phyloP scores from a whole-genome alignment of 2,888 invertebrate genomes.

The Macaria notata region DNA sequence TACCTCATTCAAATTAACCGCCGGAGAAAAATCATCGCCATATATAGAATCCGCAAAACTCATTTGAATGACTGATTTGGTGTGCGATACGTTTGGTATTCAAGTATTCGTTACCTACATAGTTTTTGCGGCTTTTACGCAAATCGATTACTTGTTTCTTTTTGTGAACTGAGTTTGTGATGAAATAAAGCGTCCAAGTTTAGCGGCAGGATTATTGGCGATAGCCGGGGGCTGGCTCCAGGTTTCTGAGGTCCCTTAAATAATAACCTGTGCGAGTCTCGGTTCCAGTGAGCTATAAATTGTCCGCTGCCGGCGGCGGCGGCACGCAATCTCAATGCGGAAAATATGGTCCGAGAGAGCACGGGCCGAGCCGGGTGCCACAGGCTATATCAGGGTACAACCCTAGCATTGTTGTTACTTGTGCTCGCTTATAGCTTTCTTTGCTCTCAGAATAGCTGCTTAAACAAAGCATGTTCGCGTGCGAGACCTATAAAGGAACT shows the following conservation, averaged over 20 bases:
- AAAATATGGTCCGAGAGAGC: constrained; percentile 55
- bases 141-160: constrained; percentile 27
- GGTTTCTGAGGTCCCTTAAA: constrained; percentile 63
- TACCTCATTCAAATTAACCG: constrained; percentile 64
- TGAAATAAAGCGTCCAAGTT: constrained; percentile 59
- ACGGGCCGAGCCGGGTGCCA: constrained; percentile 19
- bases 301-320: constrained; percentile 70
- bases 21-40: constrained; percentile 49
- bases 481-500: too few relatives aligned
- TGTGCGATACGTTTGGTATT: constrained; percentile 51
- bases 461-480: constrained; percentile 8
- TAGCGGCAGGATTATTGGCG: constrained; percentile 60
- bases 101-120: constrained; percentile 48
- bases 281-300: constrained; percentile 74
- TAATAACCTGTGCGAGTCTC: constrained; percentile 65
- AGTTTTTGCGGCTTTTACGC: constrained; percentile 29
- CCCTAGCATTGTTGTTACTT: constrained; percentile 30
- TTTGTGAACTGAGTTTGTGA: constrained; percentile 28
- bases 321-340: constrained; percentile 80
- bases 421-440: constrained; percentile 3
- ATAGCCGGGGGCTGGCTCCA: constrained; percentile 66
- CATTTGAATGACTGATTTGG: constrained; percentile 65
- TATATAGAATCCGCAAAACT: constrained; percentile 47
- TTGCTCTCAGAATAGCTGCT: constrained; percentile 15
- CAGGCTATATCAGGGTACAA: constrained; percentile 9